Base-by-base conservation (phyloP, 2,113 vertebrate species). In the Arizona elegans region DNA sequence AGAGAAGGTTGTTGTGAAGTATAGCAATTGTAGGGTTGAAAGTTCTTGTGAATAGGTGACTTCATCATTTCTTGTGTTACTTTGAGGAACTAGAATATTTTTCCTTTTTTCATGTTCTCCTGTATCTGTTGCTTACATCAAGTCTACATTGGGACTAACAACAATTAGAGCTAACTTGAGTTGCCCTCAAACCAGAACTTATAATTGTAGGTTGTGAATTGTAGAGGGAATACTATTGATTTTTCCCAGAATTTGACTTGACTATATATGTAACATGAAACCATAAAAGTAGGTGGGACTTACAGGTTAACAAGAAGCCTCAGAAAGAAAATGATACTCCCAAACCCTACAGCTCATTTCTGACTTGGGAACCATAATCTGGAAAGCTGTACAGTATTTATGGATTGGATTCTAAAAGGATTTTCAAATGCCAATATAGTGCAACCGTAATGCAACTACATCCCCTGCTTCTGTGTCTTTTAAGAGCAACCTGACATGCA, bases 361-460 rank as follows among this genome's bases (percentile, higher is more conserved):
- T 26, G 17, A 54, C 38, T 91, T 91, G 15, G 26, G 53, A 55
- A 91, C n/a, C 65, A 53, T 52, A 19, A 12, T n/a, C 59, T 58
- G 17, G 19, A 62, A 50, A 52, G 15, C 13, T 24, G 13, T 47
- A 29, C 24, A 38, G 75, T 85, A 26, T 23, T 3, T 26, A 70
- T 26, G 54, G 85, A 56, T 55, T 58, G 33, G 54, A 56, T 38
- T 95, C 86, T 87, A 53, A 86, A 93, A 65, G 43, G 94, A 88
- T 95, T 94, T 96, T 94, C 95, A 89, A 94, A 91, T 19, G 0
- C 2, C 95, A 91, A 59, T 89, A 94, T 93, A 96, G 94, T 94
- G 94, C 94, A 96, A 65, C 62, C 81, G 92, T 93, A 96, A 94
- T 94, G 94, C 94, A 96, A 87, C 89, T 8, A 47, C 21, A n/a